Evolutionary conservation across 35 echinoderm and acorn worm species (phyloP), one percentile per base, ranked within the genome.

Genomic region (Heliocidaris tuberculata): DNA sequence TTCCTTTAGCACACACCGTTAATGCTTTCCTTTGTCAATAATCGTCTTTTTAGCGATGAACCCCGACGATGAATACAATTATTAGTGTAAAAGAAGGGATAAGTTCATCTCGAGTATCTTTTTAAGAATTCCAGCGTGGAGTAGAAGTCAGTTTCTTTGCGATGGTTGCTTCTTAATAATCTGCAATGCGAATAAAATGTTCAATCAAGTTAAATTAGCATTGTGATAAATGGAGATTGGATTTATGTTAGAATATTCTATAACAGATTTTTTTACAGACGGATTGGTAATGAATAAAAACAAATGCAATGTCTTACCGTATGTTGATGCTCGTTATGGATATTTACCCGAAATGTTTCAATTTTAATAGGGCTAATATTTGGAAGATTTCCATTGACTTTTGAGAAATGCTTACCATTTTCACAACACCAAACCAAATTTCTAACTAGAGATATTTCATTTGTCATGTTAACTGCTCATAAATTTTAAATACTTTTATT

Each of bases 41-140:
- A 78, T 78, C 65, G 65, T 78, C 65, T 78, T 71, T 71, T 71
- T 78, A 78, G 65, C 65, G 65, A 78, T 78, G 21, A 78, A 78
- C 65, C 27, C 65, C 65, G 65, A 78, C 27, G 65, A 78, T 78
- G 65, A 78, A 78, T 78, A 78, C 65, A 78, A 56, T 78, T 78
- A 7, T 78, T n/a, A 19, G 19, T 78, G 65, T 78, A 21, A 78
- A 78, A 19, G 65, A 78, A 29, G 65, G 21, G 65, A 78, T n/a
- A 17, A 78, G 65, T 78, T 78, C 21, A 42, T 42, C 35, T 42
- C 35, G 35, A 42, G 65, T 71, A 71, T 71, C 61, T 71, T 21
- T 19, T 71, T 71, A 71, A 71, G 17, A 42, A 71, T 78, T 78
- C 65, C 17, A 7, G 27, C 27, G n/a, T 4, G 65, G 5, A 27